Evolutionary conservation across 2,113 vertebrate genomes (phyloP), one percentile per base, ranked within the genome.

Genomic region (Istiophorus platypterus): DNA sequence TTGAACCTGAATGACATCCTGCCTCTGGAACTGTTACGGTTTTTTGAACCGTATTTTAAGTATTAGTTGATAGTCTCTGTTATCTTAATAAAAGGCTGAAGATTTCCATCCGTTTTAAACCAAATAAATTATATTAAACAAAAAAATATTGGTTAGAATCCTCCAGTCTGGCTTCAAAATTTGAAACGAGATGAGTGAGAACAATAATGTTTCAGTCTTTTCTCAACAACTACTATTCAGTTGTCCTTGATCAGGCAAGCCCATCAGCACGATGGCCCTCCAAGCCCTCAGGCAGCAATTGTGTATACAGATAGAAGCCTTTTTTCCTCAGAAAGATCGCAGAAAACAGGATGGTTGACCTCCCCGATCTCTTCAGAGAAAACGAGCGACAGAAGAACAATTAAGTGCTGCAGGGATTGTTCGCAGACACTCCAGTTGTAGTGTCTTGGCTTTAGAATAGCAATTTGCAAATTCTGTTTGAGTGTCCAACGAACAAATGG

Each of bases 391-490:
- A 82, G 72, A 64, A 61, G 31, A 73, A 78, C 57, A 78, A 66
- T 89, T 85, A 80, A 70, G 70, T 14, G 70, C 74, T 67, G 66
- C 77, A 77, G 71, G 47, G 67, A 54, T 80, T 75, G 58, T 76
- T 80, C 78, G 81, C 49, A 73, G 57, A 67, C 76, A 42, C 66
- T 72, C 45, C 69, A 75, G 80, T 72, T 61, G 49, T 1, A 57
- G 34, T 65, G 62, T 4, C 65, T 71, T 29, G 20, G 61, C 59
- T 82, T 77, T 72, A 66, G 34, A 81, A 76, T 26, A 57, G 31
- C 37, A 49, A 45, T 70, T 77, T 78, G 22, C 26, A 61, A 74
- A 63, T n/a, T 57, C 63, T 72, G 37, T 62, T 17, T 57, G 7
- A 62, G 52, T 7, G 42, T 15, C 2, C 26, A 24, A 49, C 52